Evolutionary conservation across 2,797 vertebrate genomes (phyloP), one percentile per base, ranked within the genome.

Genomic region (Malacoraja senta): DNA sequence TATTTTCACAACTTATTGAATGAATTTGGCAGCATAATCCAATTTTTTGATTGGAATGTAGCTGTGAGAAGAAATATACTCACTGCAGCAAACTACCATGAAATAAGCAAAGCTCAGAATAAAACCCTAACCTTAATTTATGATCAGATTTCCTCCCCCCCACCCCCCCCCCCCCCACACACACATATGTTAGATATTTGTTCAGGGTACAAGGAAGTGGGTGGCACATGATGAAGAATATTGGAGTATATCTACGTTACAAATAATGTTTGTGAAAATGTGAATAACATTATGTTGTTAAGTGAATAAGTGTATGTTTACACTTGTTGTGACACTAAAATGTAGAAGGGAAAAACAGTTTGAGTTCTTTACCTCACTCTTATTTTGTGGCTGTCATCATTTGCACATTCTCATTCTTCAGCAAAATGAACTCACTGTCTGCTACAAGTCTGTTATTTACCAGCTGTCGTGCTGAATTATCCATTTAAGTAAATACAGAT

Each of bases 391-490:
- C 72, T 90, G 93, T 86, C 84, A 94, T 94, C 78, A 94, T 94
- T 94, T 93, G 93, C 93, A 93, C 90, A 91, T 63, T 94, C 95
- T 94, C 94, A 94, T 94, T 79, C 86, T 93, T 93, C 79, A 84
- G 78, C 72, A 88, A 83, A 92, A 61, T 88, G n/a, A 68, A 68
- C n/a, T 2, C 80, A 53, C 80, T 84, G 10, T 84, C 58, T 24
- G 0, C 65, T 38, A 65, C 32, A 17, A 74, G 90, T 58, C 63
- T 72, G 65, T 68, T 3, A 26, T 53, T 71, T 91, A 38, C 71
- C 71, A 76, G 26, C 90, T 58, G 90, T 76, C 90, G 76, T 38
- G 72, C 68, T 15, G 71, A 19, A 71, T 76, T 92, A 92, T n/a
- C 26, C 90, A 53, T 76, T 92, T 72, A 92, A 76, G 8, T 74